phyloP scores from a whole-genome alignment of 2,113 vertebrate genomes.

The Mola mola region DNA sequence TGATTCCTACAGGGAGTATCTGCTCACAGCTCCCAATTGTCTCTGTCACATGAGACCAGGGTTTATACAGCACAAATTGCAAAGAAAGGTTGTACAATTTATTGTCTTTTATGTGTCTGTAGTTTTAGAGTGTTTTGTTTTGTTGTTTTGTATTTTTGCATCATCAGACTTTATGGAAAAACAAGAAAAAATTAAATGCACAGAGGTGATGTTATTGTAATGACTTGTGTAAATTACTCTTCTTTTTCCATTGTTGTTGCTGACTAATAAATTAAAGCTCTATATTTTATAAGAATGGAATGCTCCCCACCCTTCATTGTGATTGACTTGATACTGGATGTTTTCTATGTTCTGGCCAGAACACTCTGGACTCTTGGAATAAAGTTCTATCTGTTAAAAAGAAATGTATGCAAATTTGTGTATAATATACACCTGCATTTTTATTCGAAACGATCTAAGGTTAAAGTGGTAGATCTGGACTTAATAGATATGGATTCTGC shows the following conservation, averaged over 20 bases:
- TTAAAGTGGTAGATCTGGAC: no score
- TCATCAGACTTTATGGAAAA: slow-evolving; percentile 64
- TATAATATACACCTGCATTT: slow-evolving; percentile 42
- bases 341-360: slow-evolving; percentile 71
- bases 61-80: slow-evolving; percentile 30
- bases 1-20: slow-evolving; percentile 37
- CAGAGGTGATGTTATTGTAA: slow-evolving; percentile 80
- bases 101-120: slow-evolving; percentile 68
- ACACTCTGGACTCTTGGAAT: slow-evolving; percentile 73
- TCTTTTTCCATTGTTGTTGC: slow-evolving; percentile 80
- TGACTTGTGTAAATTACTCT: slow-evolving; percentile 80
- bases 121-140: slow-evolving; percentile 70
- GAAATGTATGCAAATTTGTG: slow-evolving; percentile 71
- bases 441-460: no score
- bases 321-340: slow-evolving; percentile 69
- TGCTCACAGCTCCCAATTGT: slow-evolving; percentile 21
- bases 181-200: slow-evolving; percentile 73
- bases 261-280: slow-evolving; percentile 87
- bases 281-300: slow-evolving; percentile 86
- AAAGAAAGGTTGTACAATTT: slow-evolving; percentile 74
- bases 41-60: slow-evolving; percentile 31
- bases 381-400: slow-evolving; percentile 76
- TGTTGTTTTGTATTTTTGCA: slow-evolving; percentile 65
- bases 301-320: slow-evolving; percentile 71
- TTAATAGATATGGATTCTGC: no score